Percentiles rank a stretch among this genome's conserved stretches.
Evolutionary conservation across 2,113 vertebrate genomes (phyloP).

Genomic region (Ariopsis seemanni): DNA sequence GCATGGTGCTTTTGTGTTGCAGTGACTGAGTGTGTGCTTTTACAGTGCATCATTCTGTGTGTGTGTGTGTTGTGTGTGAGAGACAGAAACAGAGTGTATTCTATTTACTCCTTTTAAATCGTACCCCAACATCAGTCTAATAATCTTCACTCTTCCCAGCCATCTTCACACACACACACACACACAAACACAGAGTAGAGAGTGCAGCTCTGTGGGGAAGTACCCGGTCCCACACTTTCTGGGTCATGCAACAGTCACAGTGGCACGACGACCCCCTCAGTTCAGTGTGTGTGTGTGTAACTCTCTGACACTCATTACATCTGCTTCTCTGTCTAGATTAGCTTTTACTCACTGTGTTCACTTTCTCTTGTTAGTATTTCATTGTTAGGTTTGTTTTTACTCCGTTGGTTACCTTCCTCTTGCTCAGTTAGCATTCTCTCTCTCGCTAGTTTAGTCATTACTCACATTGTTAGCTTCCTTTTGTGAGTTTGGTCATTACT

Average conservation of each 20-base stretch:
- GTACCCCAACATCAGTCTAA: constrained; percentile 61
- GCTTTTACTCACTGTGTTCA: too few species aligned
- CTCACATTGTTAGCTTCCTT: not conserved
- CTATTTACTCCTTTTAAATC: constrained; percentile 59
- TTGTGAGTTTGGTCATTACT: not conserved
- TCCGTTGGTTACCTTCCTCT: too few species aligned
- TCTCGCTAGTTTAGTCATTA: not conserved
- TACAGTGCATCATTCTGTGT: not conserved
- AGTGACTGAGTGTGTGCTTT: not conserved
- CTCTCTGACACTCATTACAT: too few species aligned
- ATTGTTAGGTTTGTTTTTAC: too few species aligned
- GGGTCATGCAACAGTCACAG: too few species aligned
- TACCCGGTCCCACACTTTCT: too few species aligned
- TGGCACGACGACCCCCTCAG: too few species aligned
- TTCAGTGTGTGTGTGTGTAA: too few species aligned
- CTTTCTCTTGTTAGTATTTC: too few species aligned
- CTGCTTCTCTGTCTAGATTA: too few species aligned
- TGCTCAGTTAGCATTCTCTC: too few species aligned
- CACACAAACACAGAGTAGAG: constrained; percentile 11
- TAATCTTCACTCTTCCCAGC: constrained; percentile 61
- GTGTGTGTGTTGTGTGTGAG: constrained; percentile 6
- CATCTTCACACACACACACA: constrained; percentile 62
- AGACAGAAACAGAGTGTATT: constrained; percentile 39
- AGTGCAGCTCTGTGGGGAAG: too few species aligned
- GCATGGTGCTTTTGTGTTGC: not conserved